These are phyloP conservation scores for Acrobasis repandana DNA, from an alignment of 2,888 invertebrate species.

Conservation along the genomic window DNA sequence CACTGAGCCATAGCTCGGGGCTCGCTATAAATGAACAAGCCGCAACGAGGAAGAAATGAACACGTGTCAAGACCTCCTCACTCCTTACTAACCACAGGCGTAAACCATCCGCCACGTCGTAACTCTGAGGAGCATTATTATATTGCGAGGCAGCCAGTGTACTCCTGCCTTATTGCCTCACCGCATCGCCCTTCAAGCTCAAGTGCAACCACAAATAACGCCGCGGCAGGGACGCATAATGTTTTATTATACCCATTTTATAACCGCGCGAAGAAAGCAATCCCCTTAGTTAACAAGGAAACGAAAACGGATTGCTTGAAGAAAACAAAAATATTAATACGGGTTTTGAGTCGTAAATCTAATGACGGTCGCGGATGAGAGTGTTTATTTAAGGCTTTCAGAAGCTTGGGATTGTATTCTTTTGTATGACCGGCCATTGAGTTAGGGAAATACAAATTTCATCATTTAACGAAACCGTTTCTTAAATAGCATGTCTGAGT, in stretches of 20 bases:
- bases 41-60: conserved; percentile 33
- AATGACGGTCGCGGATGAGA: conserved; percentile 31
- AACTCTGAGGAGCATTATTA: conserved; percentile 49
- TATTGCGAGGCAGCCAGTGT: conserved; percentile 40
- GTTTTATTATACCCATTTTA: conserved; percentile 74
- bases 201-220: conserved; percentile 72
- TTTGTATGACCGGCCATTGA: conserved; percentile 12
- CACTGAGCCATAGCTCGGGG: conserved; percentile 37
- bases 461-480: neutral
- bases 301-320: conserved; percentile 57
- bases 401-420: conserved; percentile 16
- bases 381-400: conserved; percentile 19
- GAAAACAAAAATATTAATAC: conserved; percentile 53
- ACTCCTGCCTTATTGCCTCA: conserved; percentile 52
- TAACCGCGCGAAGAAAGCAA: conserved; percentile 71
- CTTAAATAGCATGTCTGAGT: neutral
- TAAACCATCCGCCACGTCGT: conserved; percentile 54
- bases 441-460: conserved; percentile 1
- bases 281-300: conserved; percentile 67
- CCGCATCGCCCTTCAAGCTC: conserved; percentile 44
- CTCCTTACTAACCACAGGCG: conserved; percentile 42
- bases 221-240: conserved; percentile 64
- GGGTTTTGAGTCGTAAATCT: conserved; percentile 41
- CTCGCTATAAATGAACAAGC: conserved; percentile 43
- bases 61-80: conserved; percentile 10